Evolutionary conservation across 2,797 vertebrate species (phyloP), one percentile per base, ranked within the genome.

Genomic region (Pangasius larnaudii): DNA sequence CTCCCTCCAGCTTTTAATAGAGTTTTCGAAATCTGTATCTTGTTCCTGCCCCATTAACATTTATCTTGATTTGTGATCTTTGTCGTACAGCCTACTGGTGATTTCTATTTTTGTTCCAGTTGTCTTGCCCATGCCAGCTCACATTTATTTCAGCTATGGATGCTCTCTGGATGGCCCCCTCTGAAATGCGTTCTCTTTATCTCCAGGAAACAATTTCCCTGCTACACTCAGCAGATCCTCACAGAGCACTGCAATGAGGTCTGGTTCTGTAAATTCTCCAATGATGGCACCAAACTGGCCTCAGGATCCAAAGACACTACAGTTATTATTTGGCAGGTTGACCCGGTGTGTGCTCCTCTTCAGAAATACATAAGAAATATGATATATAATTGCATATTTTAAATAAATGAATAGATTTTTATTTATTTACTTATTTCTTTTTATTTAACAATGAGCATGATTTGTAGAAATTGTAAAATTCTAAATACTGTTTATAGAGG

Each of bases 231-330:
- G 93, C 98, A 99, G 95, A 98, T 99, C 92, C 96, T 99, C 71
- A 99, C 98, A 1, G 98, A 99, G 91, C 98, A 99, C 94, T 99
- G 98, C 95, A 99, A 99, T 71, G 98, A 99, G 95, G 98, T 99
- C 72, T 99, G 98, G 98, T 99, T 99, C 96, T 99, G 98, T 95
- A 99, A 99, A 94, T 99, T 99, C 93, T 99, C 98, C 92, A 99
- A 99, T 0, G 97, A 99, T 0, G 98, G 98, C 95, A 98, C 98
- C 93, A 99, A 98, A 95, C 94, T 99, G 96, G 98, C 98, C 89
- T 98, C 98, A 2, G 98, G 98, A 91, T 99, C 98, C 89, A 99
- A 99, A 95, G 98, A 99, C 92, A 98, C 98, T 85, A 99, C 98
- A 85, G 98, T 99, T 92, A 99, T 99, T 87, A 95, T 99, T 92